Conservation (phyloP, 1,140 invertebrate species). For the Saxidomus purpurata region DNA sequence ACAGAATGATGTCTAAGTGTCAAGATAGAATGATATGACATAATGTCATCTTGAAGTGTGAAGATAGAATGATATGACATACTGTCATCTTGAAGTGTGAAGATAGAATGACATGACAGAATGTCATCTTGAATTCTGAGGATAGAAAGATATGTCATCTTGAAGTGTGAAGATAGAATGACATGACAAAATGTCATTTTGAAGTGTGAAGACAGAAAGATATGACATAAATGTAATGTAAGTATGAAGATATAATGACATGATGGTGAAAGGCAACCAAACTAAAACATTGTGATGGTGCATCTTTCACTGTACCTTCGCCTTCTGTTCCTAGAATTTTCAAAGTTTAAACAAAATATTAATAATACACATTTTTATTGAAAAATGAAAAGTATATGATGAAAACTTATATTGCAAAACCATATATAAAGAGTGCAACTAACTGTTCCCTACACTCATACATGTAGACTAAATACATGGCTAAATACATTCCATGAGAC, state of each 20-base stretch:
- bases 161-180: too few relatives aligned
- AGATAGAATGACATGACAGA: not conserved
- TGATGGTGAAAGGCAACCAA: constrained; percentile 1
- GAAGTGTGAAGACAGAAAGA: not conserved
- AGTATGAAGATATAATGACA: not conserved
- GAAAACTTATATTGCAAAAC: too few relatives aligned
- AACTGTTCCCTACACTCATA: too few relatives aligned
- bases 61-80: not conserved
- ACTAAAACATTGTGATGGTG: not conserved
- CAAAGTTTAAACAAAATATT: constrained; percentile 2
- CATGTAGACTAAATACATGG: too few relatives aligned
- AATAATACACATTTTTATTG: not conserved
- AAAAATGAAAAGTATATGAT: not conserved
- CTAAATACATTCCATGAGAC: too few relatives aligned
- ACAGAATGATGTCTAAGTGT: not conserved
- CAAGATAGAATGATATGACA: not conserved
- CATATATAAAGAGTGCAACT: too few relatives aligned
- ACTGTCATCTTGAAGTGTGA: not conserved
- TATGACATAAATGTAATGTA: not conserved
- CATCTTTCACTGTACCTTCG: constrained; percentile 55
- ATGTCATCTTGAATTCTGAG: too few relatives aligned
- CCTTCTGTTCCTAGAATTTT: constrained; percentile 63
- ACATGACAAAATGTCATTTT: too few relatives aligned
- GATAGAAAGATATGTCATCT: too few relatives aligned
- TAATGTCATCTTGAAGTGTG: not conserved